Conservation (phyloP, 1,140 invertebrate species). For the Euglossa dilemma region DNA sequence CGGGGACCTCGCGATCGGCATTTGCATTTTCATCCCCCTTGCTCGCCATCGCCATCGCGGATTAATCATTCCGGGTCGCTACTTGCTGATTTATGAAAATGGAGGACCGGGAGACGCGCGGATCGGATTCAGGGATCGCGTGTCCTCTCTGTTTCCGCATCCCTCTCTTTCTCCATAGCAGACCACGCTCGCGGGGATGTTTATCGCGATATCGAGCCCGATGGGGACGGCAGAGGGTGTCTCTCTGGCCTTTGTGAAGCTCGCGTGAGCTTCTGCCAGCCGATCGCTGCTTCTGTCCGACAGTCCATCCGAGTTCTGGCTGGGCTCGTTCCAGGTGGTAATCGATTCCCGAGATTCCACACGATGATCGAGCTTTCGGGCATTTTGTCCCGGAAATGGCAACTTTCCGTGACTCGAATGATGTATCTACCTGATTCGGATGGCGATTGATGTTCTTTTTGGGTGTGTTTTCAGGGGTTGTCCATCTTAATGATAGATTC, state of each 20-base stretch:
- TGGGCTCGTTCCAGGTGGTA: not conserved
- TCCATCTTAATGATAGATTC: too few species aligned
- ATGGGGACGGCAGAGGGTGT: not conserved
- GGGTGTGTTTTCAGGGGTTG: too few species aligned
- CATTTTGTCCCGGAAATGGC: too few species aligned
- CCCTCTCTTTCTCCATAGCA: not conserved
- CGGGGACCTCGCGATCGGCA: slow-evolving; percentile 25
- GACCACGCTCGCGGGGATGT: slow-evolving; percentile 8
- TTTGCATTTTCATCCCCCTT: slow-evolving; percentile 39
- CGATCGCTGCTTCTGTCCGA: not conserved
- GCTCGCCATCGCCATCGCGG: slow-evolving; percentile 9
- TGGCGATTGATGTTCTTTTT: too few species aligned
- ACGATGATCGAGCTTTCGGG: too few species aligned
- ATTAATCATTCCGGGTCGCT: slow-evolving; percentile 57
- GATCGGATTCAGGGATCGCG: slow-evolving; percentile 11
- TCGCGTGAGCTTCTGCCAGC: not conserved
- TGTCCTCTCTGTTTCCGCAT: not conserved
- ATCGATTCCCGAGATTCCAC: not conserved
- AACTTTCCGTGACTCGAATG: too few species aligned
- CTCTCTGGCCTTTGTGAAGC: not conserved
- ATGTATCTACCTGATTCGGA: too few species aligned
- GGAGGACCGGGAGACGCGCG: slow-evolving; percentile 3
- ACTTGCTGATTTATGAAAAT: slow-evolving; percentile 56
- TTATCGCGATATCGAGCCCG: slow-evolving; percentile 20
- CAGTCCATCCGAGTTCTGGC: not conserved